Evolutionary conservation across 2,113 vertebrate genomes (phyloP).

Genomic region (Salvelinus fontinalis): DNA sequence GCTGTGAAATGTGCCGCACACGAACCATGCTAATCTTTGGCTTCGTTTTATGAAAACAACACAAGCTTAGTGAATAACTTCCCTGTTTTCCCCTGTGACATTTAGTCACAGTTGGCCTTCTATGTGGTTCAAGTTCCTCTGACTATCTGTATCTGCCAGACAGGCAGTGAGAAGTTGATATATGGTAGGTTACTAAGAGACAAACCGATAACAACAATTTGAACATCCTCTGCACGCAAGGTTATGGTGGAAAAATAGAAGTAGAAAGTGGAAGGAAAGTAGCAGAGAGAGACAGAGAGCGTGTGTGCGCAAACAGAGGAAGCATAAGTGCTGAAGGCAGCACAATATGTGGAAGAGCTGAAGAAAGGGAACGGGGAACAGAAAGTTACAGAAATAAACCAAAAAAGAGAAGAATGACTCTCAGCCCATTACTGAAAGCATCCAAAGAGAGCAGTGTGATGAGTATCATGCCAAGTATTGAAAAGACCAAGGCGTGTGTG

Average conservation of each 20-base stretch:
- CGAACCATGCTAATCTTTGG: no score
- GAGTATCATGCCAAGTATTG: neutral
- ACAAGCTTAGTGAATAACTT: neutral
- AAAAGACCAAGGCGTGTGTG: neutral
- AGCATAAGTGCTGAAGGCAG: constrained; percentile 44
- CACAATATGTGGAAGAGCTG: constrained; percentile 24
- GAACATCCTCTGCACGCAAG: neutral
- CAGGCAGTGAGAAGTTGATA: neutral
- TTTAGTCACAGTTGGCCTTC: constrained; percentile 9
- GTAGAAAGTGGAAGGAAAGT: neutral
- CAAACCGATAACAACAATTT: constrained; percentile 3
- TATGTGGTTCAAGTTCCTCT: neutral
- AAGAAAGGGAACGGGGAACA: constrained; percentile 33
- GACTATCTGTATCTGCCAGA: neutral
- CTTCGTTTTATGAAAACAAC: neutral
- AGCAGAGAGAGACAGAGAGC: constrained; percentile 22
- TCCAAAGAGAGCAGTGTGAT: neutral
- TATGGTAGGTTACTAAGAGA: neutral
- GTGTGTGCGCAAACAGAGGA: constrained; percentile 32
- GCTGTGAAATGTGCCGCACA: no score
- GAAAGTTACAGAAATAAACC: constrained; percentile 42
- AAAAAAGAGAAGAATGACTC: neutral
- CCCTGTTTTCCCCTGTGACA: neutral
- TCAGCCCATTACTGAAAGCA: constrained; percentile 3
- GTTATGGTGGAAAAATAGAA: neutral